Evolutionary conservation across 2,113 vertebrate genomes (phyloP).

Genomic region (Microcebus ravelobensis): DNA sequence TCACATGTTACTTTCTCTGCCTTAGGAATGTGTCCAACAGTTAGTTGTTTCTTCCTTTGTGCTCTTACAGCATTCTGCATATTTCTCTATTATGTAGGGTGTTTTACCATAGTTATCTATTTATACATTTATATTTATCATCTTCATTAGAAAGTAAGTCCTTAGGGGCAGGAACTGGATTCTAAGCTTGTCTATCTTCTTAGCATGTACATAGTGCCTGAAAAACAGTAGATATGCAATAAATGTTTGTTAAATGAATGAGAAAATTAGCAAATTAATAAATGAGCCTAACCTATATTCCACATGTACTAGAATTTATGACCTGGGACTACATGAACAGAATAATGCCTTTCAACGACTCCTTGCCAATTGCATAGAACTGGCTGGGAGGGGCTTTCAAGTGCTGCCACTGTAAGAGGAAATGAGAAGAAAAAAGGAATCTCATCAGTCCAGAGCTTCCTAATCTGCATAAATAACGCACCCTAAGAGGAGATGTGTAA

Average conservation of each 20-base stretch:
- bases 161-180: not conserved
- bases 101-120: not conserved
- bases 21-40: not conserved
- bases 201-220: not conserved
- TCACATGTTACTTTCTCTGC: not conserved
- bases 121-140: not conserved
- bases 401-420: not conserved
- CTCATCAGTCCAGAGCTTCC: not conserved
- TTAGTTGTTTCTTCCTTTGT: not conserved
- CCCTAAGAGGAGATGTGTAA: not conserved
- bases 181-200: not conserved
- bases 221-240: not conserved
- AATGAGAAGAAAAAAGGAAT: not conserved
- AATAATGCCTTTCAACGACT: not conserved
- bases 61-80: accelerated
- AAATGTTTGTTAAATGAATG: not conserved
- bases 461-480: not conserved
- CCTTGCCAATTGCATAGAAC: not conserved
- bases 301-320: not conserved
- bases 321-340: not conserved
- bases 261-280: not conserved
- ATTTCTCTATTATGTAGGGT: not conserved
- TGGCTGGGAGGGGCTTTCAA: not conserved
- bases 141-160: not conserved
- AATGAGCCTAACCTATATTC: not conserved